Conservation (phyloP, 2,113 vertebrate genomes). For the Physeter macrocephalus region DNA sequence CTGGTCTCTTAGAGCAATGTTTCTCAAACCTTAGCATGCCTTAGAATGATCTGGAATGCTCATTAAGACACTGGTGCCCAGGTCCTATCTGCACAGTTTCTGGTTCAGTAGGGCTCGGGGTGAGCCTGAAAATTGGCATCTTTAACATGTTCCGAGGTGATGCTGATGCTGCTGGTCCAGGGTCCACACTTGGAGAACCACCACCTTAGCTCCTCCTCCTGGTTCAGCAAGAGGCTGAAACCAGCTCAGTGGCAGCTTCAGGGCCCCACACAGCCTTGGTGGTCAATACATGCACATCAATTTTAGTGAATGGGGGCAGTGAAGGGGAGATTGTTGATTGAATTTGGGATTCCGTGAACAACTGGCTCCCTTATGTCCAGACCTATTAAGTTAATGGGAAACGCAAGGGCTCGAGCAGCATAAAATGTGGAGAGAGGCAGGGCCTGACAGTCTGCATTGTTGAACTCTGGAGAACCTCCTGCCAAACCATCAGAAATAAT, state of each 20-base stretch:
- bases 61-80: not conserved
- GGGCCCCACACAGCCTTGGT: not conserved
- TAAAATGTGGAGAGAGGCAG: not conserved
- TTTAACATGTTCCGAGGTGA: not conserved
- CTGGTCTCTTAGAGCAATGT: not conserved
- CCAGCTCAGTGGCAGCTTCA: not conserved
- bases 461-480: not conserved
- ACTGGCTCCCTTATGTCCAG: not conserved
- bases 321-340: conserved; percentile 52
- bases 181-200: not conserved
- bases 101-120: not conserved
- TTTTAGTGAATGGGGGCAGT: conserved; percentile 38
- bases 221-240: not conserved
- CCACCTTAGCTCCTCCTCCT: not conserved
- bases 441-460: not conserved
- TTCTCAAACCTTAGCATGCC: not conserved
- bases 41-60: not conserved
- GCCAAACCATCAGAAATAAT: not conserved
- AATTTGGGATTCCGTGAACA: conserved; percentile 54
- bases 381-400: conserved; percentile 34
- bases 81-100: not conserved
- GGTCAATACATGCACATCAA: conserved; percentile 3
- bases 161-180: not conserved
- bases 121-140: not conserved
- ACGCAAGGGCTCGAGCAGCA: not conserved